These are phyloP conservation scores for Lasiurus cinereus DNA, from an alignment of 2,113 vertebrate species.

Conservation along the genomic window DNA sequence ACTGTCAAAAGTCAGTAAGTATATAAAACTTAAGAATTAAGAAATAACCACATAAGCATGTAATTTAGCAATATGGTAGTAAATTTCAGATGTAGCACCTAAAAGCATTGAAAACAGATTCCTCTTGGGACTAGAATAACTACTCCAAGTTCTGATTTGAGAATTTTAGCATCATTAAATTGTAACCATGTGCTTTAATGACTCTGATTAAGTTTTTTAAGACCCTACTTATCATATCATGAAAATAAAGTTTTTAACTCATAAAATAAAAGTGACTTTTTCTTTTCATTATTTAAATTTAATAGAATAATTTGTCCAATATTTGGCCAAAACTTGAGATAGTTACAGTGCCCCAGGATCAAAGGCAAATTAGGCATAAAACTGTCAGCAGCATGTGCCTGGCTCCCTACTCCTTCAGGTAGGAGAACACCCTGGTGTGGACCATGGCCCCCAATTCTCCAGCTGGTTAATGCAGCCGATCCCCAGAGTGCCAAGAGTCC, in stretches of 20 bases:
- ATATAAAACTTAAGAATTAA: not conserved
- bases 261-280: not conserved
- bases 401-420: not conserved
- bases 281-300: conserved; percentile 18
- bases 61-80: not conserved
- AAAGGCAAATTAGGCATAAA: not conserved
- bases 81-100: not conserved
- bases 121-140: not conserved
- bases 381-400: not conserved
- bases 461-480: not conserved
- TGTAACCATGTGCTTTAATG: not conserved
- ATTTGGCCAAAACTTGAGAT: not conserved
- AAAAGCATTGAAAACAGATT: not conserved
- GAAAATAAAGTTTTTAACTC: conserved; percentile 1
- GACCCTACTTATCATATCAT: not conserved
- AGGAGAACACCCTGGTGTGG: not conserved
- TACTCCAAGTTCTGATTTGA: not conserved
- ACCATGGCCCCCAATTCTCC: not conserved
- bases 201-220: not conserved
- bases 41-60: not conserved
- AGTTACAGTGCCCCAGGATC: not conserved
- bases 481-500: not conserved
- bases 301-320: not conserved
- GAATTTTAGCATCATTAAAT: not conserved
- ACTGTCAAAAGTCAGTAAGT: not conserved